phyloP scores from a whole-genome alignment of 2,797 vertebrate genomes.

The Tinamus major region DNA sequence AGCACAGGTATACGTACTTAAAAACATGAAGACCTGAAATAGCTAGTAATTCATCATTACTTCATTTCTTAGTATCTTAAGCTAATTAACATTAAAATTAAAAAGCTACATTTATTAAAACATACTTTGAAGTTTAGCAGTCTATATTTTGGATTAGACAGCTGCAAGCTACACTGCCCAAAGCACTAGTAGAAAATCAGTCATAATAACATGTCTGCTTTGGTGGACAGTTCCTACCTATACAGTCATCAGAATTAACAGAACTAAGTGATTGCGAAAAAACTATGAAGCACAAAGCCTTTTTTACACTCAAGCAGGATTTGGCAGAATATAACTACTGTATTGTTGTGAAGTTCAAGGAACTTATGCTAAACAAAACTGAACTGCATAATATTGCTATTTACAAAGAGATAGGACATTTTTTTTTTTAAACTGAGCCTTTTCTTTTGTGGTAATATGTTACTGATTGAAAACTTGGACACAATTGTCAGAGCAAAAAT shows the following conservation, averaged over 20 bases:
- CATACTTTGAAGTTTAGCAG: not conserved
- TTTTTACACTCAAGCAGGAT: not conserved
- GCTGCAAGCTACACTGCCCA: not conserved
- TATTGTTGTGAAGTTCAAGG: not conserved
- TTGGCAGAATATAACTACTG: not conserved
- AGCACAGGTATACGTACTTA: not conserved
- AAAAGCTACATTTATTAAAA: not conserved
- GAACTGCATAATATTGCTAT: not conserved
- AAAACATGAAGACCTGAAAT: not conserved
- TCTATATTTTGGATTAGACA: not conserved
- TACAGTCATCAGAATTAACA: not conserved
- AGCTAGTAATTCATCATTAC: not conserved
- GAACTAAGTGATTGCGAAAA: not conserved
- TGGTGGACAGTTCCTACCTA: not conserved
- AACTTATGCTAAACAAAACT: not conserved
- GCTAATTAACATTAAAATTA: not conserved
- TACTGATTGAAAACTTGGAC: not conserved
- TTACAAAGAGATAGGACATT: not conserved
- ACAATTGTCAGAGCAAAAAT: not conserved
- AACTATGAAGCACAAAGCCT: not conserved
- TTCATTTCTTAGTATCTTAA: not conserved
- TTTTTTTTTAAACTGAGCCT: not conserved
- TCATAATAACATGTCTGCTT: not conserved
- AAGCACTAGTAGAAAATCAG: not conserved
- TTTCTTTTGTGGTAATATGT: not conserved